Percentiles rank a stretch among this genome's conserved stretches.
These are phyloP conservation scores for Junco hyemalis DNA, from an alignment of 2,113 vertebrate genomes.

Conservation along the genomic window DNA sequence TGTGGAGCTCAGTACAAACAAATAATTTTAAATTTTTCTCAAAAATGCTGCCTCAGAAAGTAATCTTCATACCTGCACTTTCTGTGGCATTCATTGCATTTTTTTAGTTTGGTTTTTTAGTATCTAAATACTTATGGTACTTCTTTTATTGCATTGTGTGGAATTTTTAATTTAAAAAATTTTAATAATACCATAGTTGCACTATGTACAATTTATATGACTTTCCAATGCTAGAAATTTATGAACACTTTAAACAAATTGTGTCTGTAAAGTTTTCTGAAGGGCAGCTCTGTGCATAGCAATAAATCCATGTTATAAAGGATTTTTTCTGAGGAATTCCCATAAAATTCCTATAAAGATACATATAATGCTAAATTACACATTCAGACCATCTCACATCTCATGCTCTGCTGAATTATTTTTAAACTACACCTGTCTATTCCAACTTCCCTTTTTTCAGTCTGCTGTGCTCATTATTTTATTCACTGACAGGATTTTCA, in stretches of 20 bases:
- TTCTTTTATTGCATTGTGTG: background rate
- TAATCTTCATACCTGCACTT: background rate
- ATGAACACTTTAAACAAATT: background rate
- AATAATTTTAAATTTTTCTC: background rate
- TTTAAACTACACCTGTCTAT: background rate
- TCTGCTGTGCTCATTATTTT: background rate
- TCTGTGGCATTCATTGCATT: background rate
- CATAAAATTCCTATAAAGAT: background rate
- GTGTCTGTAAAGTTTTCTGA: background rate
- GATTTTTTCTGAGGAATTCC: background rate
- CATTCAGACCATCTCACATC: background rate
- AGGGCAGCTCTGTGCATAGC: background rate
- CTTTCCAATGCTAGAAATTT: background rate
- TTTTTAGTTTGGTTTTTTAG: background rate
- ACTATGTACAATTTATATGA: background rate
- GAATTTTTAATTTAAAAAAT: background rate
- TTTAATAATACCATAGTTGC: background rate
- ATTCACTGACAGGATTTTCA: background rate
- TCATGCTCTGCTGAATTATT: background rate
- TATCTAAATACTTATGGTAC: background rate
- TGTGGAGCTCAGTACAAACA: background rate
- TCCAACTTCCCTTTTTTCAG: background rate
- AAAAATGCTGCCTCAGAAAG: background rate
- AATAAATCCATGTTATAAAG: background rate
- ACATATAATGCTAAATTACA: background rate